Evolutionary conservation across 2,888 invertebrate species (phyloP).

Genomic region (Trichacis sp.): DNA sequence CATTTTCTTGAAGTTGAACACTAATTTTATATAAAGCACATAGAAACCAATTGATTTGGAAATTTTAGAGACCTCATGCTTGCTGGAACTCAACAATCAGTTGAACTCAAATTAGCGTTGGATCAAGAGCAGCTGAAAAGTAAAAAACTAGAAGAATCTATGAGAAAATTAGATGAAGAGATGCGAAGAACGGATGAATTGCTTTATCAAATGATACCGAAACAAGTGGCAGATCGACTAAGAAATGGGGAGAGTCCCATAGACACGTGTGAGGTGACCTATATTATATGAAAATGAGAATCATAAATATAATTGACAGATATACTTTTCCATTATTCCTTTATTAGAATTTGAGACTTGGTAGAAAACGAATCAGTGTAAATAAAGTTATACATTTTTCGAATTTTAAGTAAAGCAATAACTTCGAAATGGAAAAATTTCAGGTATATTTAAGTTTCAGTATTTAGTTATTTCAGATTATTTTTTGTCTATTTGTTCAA

Average conservation of each 20-base stretch:
- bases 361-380: too few species aligned
- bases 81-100: slow-evolving; percentile 97
- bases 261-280: slow-evolving; percentile 91
- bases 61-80: slow-evolving; percentile 88
- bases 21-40: too few species aligned
- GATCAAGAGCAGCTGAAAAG: slow-evolving; percentile 98
- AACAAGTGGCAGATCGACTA: slow-evolving; percentile 94
- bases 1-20: too few species aligned
- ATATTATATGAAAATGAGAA: not conserved
- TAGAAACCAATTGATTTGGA: too few species aligned
- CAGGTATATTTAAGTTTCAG: too few species aligned
- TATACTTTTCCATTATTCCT: too few species aligned
- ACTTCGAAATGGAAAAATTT: too few species aligned
- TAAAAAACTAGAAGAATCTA: slow-evolving; percentile 94
- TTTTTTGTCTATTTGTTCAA: too few species aligned
- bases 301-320: not conserved
- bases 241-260: slow-evolving; percentile 95
- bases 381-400: not conserved
- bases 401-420: too few species aligned
- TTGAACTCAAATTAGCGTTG: slow-evolving; percentile 93
- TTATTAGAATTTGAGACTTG: not conserved
- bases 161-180: slow-evolving; percentile 94
- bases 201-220: slow-evolving; percentile 98
- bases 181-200: slow-evolving; percentile 96
- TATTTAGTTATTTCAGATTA: too few species aligned